phyloP scores from a whole-genome alignment of 2,113 vertebrate species.

The Passer montanus region DNA sequence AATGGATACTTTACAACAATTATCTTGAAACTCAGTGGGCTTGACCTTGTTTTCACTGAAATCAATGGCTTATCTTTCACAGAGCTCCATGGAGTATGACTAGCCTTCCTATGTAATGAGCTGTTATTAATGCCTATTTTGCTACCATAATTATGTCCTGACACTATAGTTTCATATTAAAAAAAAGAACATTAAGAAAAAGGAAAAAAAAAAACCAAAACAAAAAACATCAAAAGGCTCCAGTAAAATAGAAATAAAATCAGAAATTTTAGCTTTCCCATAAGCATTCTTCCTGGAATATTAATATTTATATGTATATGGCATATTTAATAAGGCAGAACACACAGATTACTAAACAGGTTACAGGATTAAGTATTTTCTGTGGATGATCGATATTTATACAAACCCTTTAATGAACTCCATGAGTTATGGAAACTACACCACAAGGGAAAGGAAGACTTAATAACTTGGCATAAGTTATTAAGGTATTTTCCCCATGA shows the following conservation, averaged over 20 bases:
- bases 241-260: neutral
- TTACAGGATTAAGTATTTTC: conserved; percentile 22
- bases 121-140: conserved; percentile 9
- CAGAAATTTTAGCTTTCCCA: neutral
- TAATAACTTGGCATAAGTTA: conserved; percentile 45
- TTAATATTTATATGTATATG: conserved; percentile 14
- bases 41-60: neutral
- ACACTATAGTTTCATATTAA: neutral
- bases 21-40: neutral
- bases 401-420: conserved; percentile 32
- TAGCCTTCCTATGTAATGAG: neutral
- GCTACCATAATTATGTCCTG: neutral
- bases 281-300: neutral
- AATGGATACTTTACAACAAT: conserved; percentile 13
- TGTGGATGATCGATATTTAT: neutral
- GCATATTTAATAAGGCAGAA: neutral
- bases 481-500: conserved; percentile 22
- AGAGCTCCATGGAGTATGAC: neutral
- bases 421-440: neutral
- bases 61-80: neutral
- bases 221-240: neutral
- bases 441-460: conserved; percentile 36
- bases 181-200: fast-evolving
- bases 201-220: neutral
- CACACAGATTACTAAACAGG: neutral